Evolutionary conservation across 1,140 invertebrate genomes (phyloP).

Genomic region (Hycleus cichorii): DNA sequence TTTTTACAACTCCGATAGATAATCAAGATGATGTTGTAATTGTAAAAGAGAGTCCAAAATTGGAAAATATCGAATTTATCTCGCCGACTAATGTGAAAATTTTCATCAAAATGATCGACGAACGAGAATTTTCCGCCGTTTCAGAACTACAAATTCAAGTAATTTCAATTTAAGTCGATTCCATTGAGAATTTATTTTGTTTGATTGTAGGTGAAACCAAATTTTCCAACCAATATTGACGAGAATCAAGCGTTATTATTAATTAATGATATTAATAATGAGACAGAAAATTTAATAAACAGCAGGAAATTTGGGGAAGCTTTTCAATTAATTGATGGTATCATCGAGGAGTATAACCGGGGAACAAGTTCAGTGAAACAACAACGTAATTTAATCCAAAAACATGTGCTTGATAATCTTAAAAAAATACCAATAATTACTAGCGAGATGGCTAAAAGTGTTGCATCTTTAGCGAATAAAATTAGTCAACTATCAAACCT

Average conservation of each 20-base stretch:
- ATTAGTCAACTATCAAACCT: too few relatives aligned
- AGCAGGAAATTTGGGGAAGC: not conserved
- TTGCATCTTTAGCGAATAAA: not conserved
- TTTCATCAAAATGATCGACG: not conserved
- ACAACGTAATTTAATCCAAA: not conserved
- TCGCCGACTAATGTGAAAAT: not conserved
- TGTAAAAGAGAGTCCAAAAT: not conserved
- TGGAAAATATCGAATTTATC: conserved; percentile 1
- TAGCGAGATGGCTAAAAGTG: not conserved
- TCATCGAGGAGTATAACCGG: not conserved
- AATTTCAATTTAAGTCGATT: not conserved
- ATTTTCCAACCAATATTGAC: not conserved
- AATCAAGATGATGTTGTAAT: not conserved
- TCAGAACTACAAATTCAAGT: not conserved
- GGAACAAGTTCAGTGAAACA: not conserved
- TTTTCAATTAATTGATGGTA: not conserved
- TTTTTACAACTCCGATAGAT: not conserved
- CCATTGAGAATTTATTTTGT: too few relatives aligned
- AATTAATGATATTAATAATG: not conserved
- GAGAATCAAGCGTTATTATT: not conserved
- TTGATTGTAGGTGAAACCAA: not conserved
- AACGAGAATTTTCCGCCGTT: not conserved
- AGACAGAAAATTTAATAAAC: not conserved
- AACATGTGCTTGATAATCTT: not conserved
- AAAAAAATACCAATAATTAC: not conserved